Evolutionary conservation across 1,140 invertebrate species (phyloP).

Genomic region (Cepaea nemoralis): DNA sequence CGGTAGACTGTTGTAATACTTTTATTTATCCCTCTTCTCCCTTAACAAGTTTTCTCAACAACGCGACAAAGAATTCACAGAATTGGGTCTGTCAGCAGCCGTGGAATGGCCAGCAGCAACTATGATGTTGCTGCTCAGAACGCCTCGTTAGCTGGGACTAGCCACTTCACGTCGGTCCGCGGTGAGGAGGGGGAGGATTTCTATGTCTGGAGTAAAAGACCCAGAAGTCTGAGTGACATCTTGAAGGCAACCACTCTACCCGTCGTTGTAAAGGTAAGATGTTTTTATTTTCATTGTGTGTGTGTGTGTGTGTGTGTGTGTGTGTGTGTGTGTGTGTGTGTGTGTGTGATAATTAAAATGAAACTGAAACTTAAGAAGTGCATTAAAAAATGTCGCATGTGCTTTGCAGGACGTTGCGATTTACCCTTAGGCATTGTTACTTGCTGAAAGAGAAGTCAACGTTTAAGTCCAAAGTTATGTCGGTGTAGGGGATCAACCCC

Average conservation of each 20-base stretch:
- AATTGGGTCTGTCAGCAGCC: neutral
- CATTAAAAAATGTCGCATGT: no score
- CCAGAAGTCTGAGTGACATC: slow-evolving; percentile 47
- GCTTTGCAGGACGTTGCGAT: no score
- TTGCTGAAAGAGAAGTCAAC: neutral
- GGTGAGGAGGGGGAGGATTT: slow-evolving; percentile 4
- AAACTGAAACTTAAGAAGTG: no score
- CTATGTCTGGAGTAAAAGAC: slow-evolving; percentile 49
- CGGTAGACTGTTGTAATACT: neutral
- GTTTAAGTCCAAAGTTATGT: no score
- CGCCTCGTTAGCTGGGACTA: neutral
- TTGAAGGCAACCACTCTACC: slow-evolving; percentile 49
- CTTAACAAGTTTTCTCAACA: no score
- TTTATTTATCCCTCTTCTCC: neutral
- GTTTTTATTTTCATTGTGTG: neutral
- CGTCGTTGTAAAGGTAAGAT: slow-evolving; percentile 51
- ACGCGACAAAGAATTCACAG: no score
- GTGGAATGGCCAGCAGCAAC: slow-evolving; percentile 32
- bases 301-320: no score
- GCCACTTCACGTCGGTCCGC: slow-evolving; percentile 35
- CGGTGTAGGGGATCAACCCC: no score
- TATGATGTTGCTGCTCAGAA: slow-evolving; percentile 21
- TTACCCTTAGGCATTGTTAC: neutral
- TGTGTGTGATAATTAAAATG: no score
- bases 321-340: no score